Percentiles rank a stretch among this genome's conserved stretches.
phyloP scores from a whole-genome alignment of 2,888 invertebrate species.

The Chironomus tentans region DNA sequence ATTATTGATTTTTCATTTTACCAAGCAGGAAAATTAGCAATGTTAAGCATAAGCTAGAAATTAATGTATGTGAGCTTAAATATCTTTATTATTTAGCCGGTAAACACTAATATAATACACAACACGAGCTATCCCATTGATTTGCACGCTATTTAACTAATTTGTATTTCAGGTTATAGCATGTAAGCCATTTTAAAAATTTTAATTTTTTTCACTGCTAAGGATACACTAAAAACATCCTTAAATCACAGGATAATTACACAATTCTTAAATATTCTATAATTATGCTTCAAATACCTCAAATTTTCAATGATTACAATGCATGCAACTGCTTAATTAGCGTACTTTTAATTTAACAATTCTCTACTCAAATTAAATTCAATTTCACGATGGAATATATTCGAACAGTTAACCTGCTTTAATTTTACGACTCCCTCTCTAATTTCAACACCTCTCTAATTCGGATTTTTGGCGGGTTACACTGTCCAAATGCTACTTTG shows the following conservation, averaged over 20 bases:
- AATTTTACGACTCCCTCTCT: too few relatives aligned
- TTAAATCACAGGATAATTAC: background rate
- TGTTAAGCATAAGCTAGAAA: background rate
- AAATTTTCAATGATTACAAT: background rate
- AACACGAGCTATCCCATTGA: background rate
- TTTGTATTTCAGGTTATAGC: slow-evolving; percentile 6
- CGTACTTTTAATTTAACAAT: background rate
- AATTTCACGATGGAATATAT: too few relatives aligned
- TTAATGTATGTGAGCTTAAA: background rate
- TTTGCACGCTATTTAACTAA: background rate
- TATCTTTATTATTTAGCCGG: background rate
- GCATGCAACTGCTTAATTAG: background rate
- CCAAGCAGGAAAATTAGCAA: background rate
- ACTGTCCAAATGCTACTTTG: too few relatives aligned
- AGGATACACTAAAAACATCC: background rate
- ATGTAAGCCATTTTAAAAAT: slow-evolving; percentile 9
- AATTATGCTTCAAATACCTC: background rate
- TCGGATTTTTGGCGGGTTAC: too few relatives aligned
- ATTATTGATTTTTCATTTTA: slow-evolving; percentile 24
- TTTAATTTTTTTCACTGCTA: slow-evolving; percentile 7
- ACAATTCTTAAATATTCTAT: background rate
- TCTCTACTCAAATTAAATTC: background rate
- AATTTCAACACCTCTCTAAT: too few relatives aligned
- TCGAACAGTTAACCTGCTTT: too few relatives aligned
- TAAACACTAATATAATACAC: too few relatives aligned